These are phyloP conservation scores for Rhynchomys soricoides DNA, from an alignment of 2,113 vertebrate genomes.

Conservation along the genomic window DNA sequence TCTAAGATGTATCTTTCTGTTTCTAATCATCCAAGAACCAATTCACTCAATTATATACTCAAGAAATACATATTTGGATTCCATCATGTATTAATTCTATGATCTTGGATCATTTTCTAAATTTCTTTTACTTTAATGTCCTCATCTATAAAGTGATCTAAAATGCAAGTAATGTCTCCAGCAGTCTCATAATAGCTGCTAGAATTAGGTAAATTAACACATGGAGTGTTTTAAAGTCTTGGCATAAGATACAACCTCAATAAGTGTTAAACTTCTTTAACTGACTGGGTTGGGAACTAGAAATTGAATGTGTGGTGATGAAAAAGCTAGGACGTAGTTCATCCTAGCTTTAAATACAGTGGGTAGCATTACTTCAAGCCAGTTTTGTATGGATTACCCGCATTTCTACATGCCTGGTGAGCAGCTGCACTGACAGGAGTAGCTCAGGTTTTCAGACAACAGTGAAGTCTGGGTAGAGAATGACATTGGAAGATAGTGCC, in stretches of 20 bases:
- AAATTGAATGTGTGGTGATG: not conserved
- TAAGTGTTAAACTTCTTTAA: not conserved
- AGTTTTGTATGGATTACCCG: not conserved
- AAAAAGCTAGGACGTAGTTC: not conserved
- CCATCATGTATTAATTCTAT: not conserved
- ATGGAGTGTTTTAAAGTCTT: not conserved
- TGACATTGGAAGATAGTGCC: not conserved
- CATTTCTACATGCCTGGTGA: not conserved
- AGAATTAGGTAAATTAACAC: not conserved
- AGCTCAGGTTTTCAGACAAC: not conserved
- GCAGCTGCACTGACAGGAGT: not conserved
- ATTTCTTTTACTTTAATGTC: not conserved
- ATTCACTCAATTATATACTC: not conserved
- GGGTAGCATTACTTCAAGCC: not conserved
- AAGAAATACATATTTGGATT: not conserved
- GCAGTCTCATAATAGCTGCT: not conserved
- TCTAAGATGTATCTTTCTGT: not conserved
- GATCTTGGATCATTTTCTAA: not conserved
- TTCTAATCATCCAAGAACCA: not conserved
- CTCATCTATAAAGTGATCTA: not conserved
- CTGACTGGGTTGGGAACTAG: not conserved
- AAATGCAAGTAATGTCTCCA: not conserved
- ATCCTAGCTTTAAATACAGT: not conserved
- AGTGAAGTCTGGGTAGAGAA: not conserved
- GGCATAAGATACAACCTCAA: not conserved